Percentiles rank a stretch among this genome's conserved stretches.
phyloP scores from a whole-genome alignment of 2,797 vertebrate genomes.

The Anableps anableps region DNA sequence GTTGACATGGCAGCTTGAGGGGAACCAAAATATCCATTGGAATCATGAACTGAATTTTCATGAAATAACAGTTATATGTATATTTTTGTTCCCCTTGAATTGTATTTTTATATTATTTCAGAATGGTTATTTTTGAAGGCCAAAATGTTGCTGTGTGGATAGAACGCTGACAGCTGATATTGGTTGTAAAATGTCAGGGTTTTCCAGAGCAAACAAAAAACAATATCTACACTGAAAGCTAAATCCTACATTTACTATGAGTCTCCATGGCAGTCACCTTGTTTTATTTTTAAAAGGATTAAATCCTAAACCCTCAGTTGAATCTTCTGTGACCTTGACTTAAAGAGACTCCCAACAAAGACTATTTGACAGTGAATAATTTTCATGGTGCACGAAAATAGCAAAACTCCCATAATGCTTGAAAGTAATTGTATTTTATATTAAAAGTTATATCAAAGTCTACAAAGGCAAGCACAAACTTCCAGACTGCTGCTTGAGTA shows the following conservation, averaged over 20 bases:
- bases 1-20: constrained; percentile 43
- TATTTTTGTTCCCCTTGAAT: constrained; percentile 22
- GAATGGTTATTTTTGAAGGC: constrained; percentile 1
- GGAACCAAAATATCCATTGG: constrained; percentile 22
- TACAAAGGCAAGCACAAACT: constrained; percentile 38
- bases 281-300: constrained; percentile 59
- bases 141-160: background rate
- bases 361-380: constrained; percentile 47
- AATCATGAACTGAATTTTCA: constrained; percentile 18
- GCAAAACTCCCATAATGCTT: constrained; percentile 28
- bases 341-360: constrained; percentile 58
- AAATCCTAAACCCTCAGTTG: constrained; percentile 44
- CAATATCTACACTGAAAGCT: constrained; percentile 17
- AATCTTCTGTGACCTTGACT: constrained; percentile 61
- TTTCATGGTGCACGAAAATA: constrained; percentile 39
- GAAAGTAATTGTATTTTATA: constrained; percentile 30
- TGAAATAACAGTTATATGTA: constrained; percentile 30
- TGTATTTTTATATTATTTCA: background rate
- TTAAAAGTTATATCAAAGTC: constrained; percentile 29
- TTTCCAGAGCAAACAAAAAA: constrained; percentile 40
- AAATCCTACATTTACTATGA: constrained; percentile 48
- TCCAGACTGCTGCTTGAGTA: constrained; percentile 30
- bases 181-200: constrained; percentile 31
- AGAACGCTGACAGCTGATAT: constrained; percentile 32
- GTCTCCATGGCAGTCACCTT: constrained; percentile 47